Conservation (phyloP, 2,113 vertebrate species). For the Lasiurus cinereus region DNA sequence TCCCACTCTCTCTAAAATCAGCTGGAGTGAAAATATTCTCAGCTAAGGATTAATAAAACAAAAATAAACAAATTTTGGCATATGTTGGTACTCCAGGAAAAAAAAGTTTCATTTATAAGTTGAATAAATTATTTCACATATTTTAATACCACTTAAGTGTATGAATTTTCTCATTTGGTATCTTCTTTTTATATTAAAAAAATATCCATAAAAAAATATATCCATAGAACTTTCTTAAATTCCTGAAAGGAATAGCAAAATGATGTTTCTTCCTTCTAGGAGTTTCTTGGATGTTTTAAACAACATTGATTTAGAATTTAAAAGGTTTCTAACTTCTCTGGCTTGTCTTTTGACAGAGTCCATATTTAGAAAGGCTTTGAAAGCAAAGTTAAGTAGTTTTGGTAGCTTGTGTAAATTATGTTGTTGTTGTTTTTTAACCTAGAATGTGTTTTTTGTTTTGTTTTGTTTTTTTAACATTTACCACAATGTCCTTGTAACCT, state of each 20-base stretch:
- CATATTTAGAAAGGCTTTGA: background rate
- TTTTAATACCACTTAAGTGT: background rate
- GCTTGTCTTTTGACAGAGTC: slow-evolving; percentile 35
- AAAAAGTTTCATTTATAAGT: background rate
- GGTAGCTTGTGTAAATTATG: background rate
- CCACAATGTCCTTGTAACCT: background rate
- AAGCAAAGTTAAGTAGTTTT: slow-evolving; percentile 49
- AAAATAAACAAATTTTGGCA: slow-evolving; percentile 2
- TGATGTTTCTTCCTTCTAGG: background rate
- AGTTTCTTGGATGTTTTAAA: background rate
- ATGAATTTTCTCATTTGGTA: background rate
- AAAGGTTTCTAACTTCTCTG: slow-evolving; percentile 40
- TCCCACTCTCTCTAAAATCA: no score
- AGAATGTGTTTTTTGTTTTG: background rate
- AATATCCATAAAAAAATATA: background rate
- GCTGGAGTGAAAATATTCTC: no score
- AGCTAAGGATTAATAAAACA: no score
- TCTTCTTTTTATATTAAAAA: slow-evolving; percentile 53
- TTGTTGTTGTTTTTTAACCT: background rate
- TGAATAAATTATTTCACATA: background rate
- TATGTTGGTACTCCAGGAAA: background rate
- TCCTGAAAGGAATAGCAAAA: slow-evolving; percentile 4
- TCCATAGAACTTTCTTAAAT: background rate
- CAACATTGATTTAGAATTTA: slow-evolving; percentile 22
- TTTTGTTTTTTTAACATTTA: background rate